Base-by-base conservation (phyloP, 2,113 vertebrate genomes). In the Dicrurus megarhynchus region DNA sequence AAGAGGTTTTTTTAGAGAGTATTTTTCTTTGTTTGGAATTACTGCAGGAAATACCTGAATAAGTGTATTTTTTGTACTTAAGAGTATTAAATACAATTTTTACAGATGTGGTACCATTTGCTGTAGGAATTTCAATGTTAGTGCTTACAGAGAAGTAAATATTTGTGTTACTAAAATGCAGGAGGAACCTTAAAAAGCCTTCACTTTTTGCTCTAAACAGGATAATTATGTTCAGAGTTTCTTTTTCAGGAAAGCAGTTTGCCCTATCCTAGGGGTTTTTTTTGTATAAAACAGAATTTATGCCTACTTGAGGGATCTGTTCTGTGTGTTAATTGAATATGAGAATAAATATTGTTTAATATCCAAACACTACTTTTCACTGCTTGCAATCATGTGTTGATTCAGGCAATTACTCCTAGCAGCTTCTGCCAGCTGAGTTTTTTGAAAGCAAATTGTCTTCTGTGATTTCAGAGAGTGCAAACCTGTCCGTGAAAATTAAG, bases 191-290 rank as follows among this genome's bases (percentile, higher is more conserved):
- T 87, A 60, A 70, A 74, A n/a, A 46, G 2, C 6, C 5, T 61
- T 84, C 4, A 7, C 9, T 11, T 74, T 61, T 75, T 88, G 27
- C 28, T 59, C 33, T 86, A 26, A 79, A 41, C 13, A 26, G 26
- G 11, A 11, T 55, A 76, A 33, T 59, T 89, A 47, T 13, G 5
- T 80, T 88, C 61, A 79, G 46, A 1, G 3, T 18, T 78, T 82
- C 19, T 77, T 75, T 50, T 33, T 44, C 26, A 33, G 39, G 30
- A 83, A 86, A 57, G 14, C 18, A 39, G 26, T 76, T 80, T 73
- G 2, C 9, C 18, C 10, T 61, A 1, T 56, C 4, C 19, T 57
- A 13, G 17, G 2, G 0, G 2, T 0, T 7, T 30, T 52, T 84
- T 64, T 46, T 5, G 5, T 73, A 37, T 23, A 11, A 50, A 84